Base-by-base conservation (phyloP, 2,888 invertebrate species). In the Mythimna loreyi region DNA sequence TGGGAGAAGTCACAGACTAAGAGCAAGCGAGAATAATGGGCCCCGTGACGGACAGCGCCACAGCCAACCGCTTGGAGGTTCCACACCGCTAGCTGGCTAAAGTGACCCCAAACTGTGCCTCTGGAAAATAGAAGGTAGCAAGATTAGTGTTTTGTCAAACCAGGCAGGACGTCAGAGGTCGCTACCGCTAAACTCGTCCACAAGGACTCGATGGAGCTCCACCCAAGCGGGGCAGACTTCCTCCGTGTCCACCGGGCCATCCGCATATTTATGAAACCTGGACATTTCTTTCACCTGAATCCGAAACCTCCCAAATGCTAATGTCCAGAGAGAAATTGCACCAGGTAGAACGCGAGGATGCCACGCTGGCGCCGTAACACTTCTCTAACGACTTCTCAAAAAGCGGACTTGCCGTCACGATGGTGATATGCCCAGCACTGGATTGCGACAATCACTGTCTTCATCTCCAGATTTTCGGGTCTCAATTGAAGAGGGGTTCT, bases 1-100 rank as follows among this genome's bases (percentile, higher is more conserved):
- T 96, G 95, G 0, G 95, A 95, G 90, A 93, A 96, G 85, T 96
- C 95, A 49, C 95, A 96, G 30, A 95, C 95, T 0, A 96, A 84
- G 52, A 96, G 85, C 9, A 95, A 80, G 0, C 91, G 88, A 0
- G 91, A 88, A 11, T 88, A 86, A 0, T 74, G 73, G 0, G 77
- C 70, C 0, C 94, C 93, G 72, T 94, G 93, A 0, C 90, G 86
- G 0, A 92, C 93, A 0, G 94, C 95, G 0, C 93, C 94, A 70
- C 95, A 96, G 0, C 95, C 95, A 0, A 94, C 92, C 0, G 93
- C 94, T 2, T 90, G 89, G 0, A 96, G 92, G 1, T 90, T 88
- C 94, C 94, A 95, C 1, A 95, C 93, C 0, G 94, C 93, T 0
- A 96, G 86, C 72, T 95, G 95, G 69, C 93, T 94, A 86, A 95